Evolutionary conservation across 2,888 invertebrate genomes (phyloP), one percentile per base, ranked within the genome.

Genomic region (Platycheirus rosarum): DNA sequence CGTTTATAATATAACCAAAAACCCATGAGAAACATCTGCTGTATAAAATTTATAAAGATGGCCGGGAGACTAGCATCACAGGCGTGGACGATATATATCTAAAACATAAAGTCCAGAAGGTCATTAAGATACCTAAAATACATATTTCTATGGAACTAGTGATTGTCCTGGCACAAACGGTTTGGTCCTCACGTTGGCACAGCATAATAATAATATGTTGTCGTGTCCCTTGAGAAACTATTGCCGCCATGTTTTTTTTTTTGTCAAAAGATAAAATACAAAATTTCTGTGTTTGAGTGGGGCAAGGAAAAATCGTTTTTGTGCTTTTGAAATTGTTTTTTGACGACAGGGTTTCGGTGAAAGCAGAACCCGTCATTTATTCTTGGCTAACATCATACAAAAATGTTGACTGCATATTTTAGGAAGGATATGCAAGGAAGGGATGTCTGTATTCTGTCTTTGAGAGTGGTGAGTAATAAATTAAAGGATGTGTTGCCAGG

Each of bases 111-210:
- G 65, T 65, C 66, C 32, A 55, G 37, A 60, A 60, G 66, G 70
- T 76, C 65, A 80, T 76, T 76, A 70, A 76, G 75, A 80, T 80
- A 49, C 16, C 44, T 40, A 35, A 49, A 60, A 60, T n/a, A n/a
- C n/a, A n/a, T n/a, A n/a, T n/a, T n/a, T n/a, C 40, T 29, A 60
- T 60, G 20, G 6, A 23, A 23, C 16, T 44, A n/a, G 29, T 29
- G 44, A 26, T 1, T 29, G 16, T n/a, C 8, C 69, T 44, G 29
- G 35, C 48, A 40, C 16, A 42, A 55, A 32, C 35, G 18, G 57
- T 75, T 40, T 40, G n/a, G 20, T 32, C 20, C 65, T 44, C 42
- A 60, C 44, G 48, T 60, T 68, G 44, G 65, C 37, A 26, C 37
- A 71, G 46, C 26, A 60, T 65, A 57, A 40, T 37, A 57, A 40